Conservation (phyloP, 2,888 invertebrate genomes). For the Platerodrilus igneus region DNA sequence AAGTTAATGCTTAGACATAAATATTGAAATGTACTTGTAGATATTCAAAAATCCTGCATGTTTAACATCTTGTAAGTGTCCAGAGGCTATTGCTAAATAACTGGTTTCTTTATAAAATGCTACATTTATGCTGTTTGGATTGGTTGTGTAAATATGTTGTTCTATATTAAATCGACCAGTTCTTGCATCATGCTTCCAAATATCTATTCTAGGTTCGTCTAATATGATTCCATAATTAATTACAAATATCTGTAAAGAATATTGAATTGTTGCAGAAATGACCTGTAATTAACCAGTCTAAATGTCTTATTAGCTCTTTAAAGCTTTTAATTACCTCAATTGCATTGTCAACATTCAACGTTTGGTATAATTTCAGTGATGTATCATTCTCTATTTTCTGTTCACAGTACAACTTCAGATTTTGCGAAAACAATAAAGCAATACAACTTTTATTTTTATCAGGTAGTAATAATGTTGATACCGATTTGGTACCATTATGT, state of each 20-base stretch:
- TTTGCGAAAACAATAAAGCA: slow-evolving; percentile 23
- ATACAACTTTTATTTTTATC: slow-evolving; percentile 30
- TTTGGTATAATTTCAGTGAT: too few species aligned
- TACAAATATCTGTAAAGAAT: slow-evolving; percentile 11
- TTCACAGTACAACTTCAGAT: slow-evolving; percentile 11
- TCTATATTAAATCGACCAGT: slow-evolving; percentile 31
- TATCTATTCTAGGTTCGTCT: slow-evolving; percentile 30
- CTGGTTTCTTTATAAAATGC: slow-evolving; percentile 30
- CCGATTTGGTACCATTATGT: slow-evolving; percentile 31
- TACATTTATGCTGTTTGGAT: slow-evolving; percentile 36
- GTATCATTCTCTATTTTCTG: too few species aligned
- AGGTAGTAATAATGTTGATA: slow-evolving; percentile 31
- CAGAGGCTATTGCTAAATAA: slow-evolving; percentile 40
- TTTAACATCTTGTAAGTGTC: slow-evolving; percentile 35
- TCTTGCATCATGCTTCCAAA: slow-evolving; percentile 35
- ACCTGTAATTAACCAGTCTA: slow-evolving; percentile 7
- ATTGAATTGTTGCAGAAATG: slow-evolving; percentile 1
- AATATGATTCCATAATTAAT: slow-evolving; percentile 11
- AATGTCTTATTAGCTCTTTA: background rate
- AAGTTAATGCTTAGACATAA: too few species aligned
- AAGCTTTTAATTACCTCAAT: background rate
- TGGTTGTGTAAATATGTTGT: slow-evolving; percentile 35
- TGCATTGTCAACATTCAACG: slow-evolving; percentile 2
- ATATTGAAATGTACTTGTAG: slow-evolving; percentile 33
- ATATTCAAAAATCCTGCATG: slow-evolving; percentile 40